Evolutionary conservation across 2,888 invertebrate species (phyloP).

Genomic region (Hedychridium roseum): DNA sequence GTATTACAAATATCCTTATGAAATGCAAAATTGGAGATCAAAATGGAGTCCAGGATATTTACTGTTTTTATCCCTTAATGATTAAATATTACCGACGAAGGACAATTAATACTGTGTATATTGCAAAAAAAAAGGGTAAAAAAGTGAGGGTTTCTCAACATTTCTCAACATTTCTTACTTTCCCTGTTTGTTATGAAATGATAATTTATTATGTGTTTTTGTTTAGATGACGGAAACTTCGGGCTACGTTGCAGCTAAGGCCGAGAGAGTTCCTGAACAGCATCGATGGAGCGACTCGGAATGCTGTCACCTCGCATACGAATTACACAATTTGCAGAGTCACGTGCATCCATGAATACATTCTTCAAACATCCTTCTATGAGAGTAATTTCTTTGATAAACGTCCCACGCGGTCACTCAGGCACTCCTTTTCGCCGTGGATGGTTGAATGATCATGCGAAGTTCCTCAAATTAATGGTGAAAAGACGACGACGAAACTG

Average conservation of each 20-base stretch:
- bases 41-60: too few species aligned
- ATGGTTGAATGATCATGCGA: too few species aligned
- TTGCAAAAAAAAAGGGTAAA: too few species aligned
- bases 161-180: neutral
- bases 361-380: neutral
- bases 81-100: too few species aligned
- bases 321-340: conserved; percentile 52
- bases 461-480: neutral
- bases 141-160: neutral
- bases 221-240: conserved; percentile 42
- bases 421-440: neutral
- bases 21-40: too few species aligned
- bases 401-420: neutral
- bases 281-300: conserved; percentile 60
- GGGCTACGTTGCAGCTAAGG: conserved; percentile 18
- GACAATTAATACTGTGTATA: too few species aligned
- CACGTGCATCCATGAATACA: neutral
- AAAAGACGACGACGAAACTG: neutral
- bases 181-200: neutral
- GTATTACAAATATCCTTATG: too few species aligned
- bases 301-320: conserved; percentile 56
- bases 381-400: neutral
- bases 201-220: conserved; percentile 1
- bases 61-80: too few species aligned
- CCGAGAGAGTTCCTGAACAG: conserved; percentile 42